A percentile compares a stretch with the other conserved stretches of the same genome.
phyloP scores from a whole-genome alignment of 92 coral and sea anemone genomes.

The Phenganax stokvisi region DNA sequence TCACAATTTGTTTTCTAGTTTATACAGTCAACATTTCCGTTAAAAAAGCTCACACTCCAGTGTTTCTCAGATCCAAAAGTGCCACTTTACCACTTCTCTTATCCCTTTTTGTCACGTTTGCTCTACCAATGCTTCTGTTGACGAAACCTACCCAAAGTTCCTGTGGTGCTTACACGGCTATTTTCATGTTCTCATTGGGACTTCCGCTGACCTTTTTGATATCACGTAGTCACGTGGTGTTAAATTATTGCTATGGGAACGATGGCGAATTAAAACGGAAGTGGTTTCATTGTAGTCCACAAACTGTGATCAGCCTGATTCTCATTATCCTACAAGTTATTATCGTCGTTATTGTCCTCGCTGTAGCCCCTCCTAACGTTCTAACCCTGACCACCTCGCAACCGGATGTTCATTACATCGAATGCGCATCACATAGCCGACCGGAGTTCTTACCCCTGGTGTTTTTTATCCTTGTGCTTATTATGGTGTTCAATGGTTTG shows the following conservation, averaged over 20 bases:
- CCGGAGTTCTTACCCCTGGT: conserved; percentile 65
- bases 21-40: conserved; percentile 69
- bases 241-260: conserved; percentile 63
- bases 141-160: conserved; percentile 74
- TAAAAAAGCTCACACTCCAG: conserved; percentile 75
- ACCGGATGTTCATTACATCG: conserved; percentile 74
- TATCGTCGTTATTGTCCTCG: conserved; percentile 52
- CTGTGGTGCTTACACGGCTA: conserved; percentile 83
- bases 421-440: conserved; percentile 73
- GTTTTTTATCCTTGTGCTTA: conserved; percentile 61
- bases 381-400: conserved; percentile 54
- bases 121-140: conserved; percentile 78
- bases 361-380: conserved; percentile 61
- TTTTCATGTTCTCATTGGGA: conserved; percentile 71
- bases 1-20: conserved; percentile 66
- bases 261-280: conserved; percentile 58
- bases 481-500: conserved; percentile 62
- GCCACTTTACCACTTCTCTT: conserved; percentile 63
- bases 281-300: conserved; percentile 64
- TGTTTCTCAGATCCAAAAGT: conserved; percentile 72
- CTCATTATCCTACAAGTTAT: conserved; percentile 58
- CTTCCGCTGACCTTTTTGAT: conserved; percentile 79
- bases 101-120: conserved; percentile 66
- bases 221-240: conserved; percentile 60
- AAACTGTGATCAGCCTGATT: conserved; percentile 53